Base-by-base conservation (phyloP, 2,888 invertebrate genomes). In the Eurytoma adleriae region DNA sequence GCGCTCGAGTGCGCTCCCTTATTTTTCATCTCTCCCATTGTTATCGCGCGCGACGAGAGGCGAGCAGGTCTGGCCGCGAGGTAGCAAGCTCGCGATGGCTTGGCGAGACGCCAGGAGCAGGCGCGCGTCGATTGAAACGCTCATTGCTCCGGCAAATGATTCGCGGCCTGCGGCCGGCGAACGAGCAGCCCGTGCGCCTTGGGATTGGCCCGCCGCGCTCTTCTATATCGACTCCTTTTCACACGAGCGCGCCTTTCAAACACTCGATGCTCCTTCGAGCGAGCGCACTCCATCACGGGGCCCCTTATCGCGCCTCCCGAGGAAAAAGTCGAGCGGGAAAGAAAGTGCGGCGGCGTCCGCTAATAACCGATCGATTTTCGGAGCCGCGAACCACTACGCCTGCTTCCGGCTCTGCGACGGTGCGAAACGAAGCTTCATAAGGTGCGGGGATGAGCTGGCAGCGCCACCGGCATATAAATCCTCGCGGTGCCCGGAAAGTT, bases 21-120 rank as follows among this genome's bases (percentile, higher is more conserved):
- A 87, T 88, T 87, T 88, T 84, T 85, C 86, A 87, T 86, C 85
- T 86, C 86, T 12, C 85, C 40, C 84, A 87, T 89, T 89, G 87
- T 89, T 86, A 87, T 85, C 86, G 84, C 80, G 82, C 84, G 86
- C 86, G 88, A 89, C 87, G 88, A 89, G 88, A 86, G 87, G 87
- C 84, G 85, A 83, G 81, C 84, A 40, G 81, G 82, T 88, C 88
- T 48, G 10, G 48, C 10, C 24, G 5, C 24, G 13, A 10, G 20
- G 48, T 14, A 48, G 48, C 20, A 14, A 56, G 52, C 69, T 54
- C 69, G 56, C 56, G n/a, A 16, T 86, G 86, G 84, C 84, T 86
- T 88, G 89, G 89, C 85, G 77, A 66, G 72, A 79, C 78, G 87
- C 88, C 89, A 89, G 86, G 86, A 87, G 85, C 40, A 54, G 14